Percentiles rank a stretch among this genome's conserved stretches.
These are phyloP conservation scores for Nipponia nippon DNA, from an alignment of 2,113 vertebrate genomes.

Conservation along the genomic window DNA sequence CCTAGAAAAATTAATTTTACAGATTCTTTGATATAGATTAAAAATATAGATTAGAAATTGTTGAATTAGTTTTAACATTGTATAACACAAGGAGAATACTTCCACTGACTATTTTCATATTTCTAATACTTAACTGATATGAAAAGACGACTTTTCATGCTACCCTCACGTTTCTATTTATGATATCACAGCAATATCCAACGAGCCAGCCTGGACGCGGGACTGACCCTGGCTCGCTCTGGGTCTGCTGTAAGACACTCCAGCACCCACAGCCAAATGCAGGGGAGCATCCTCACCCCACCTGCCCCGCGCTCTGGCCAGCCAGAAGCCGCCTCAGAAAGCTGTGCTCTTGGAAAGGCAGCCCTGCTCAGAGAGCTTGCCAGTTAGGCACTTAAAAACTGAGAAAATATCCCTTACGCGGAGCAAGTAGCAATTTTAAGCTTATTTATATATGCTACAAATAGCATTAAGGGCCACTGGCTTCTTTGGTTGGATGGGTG, in stretches of 20 bases:
- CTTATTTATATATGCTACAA: not conserved
- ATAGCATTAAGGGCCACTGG: not conserved
- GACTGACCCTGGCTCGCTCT: not conserved
- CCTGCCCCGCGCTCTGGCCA: not conserved
- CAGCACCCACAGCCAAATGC: accelerated
- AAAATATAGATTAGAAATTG: not conserved
- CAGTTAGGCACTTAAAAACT: not conserved
- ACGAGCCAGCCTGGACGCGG: not conserved
- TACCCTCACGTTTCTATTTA: not conserved
- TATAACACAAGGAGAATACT: not conserved
- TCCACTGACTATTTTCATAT: not conserved
- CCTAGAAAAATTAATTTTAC: not conserved
- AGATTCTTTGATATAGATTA: not conserved
- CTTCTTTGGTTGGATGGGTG: not conserved
- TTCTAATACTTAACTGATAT: not conserved
- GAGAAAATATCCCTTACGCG: not conserved
- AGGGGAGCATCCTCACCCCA: not conserved
- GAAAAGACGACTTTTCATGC: not conserved
- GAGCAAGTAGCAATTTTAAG: not conserved
- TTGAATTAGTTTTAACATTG: not conserved
- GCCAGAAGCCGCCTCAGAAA: not conserved
- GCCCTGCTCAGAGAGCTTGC: not conserved
- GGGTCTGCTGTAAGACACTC: not conserved
- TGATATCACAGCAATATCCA: not conserved
- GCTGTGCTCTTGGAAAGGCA: accelerated